Base-by-base conservation (phyloP, 64 coral and sea anemone genomes). In the Montipora foliosa region DNA sequence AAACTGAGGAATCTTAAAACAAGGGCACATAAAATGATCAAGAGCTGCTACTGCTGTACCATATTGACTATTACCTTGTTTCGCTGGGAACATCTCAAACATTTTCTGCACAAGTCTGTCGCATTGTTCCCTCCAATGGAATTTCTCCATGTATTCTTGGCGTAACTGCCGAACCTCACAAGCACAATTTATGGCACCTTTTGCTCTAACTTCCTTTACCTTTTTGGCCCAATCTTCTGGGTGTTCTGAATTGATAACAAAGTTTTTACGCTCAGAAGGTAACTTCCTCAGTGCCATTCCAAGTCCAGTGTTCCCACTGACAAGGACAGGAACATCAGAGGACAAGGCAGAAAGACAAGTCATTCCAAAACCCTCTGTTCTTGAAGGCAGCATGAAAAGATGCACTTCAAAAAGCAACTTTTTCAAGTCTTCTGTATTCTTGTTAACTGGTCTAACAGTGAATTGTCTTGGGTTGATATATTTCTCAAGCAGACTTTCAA, bases 251-350 rank as follows among this genome's bases (percentile, higher is more conserved):
- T 57, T 0, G 4, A 57, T 57, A 57, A 89, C 47, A 67, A 66
- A 60, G 22, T 55, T 62, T 8, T 6, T 3, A 47, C 75, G 55
- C 11, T 1, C 52, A 55, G 52, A 47, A 3, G 22, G 74, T 6
- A 89, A 60, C 14, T 89, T 79, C 51, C 59, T 89, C 59, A 89
- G 52, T 14, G 87, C 57, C 87, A 89, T 79, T 5, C 87, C 87
- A 89, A 89, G 22, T 11, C 77, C 87, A 78, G 51, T 48, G 15
- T 89, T 78, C 3, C 62, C 45, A 67, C 87, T 79, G 55, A 77
- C 73, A 25, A 76, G 87, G 15, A 89, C 87, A 8, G 87, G 87
- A 4, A 89, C 24, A 44, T 67, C 74, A 8, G 87, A 57, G 7
- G 87, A 89, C 45, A 89, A 78, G 29, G 87, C 87, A 66, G 51